phyloP scores from a whole-genome alignment of 2,888 invertebrate genomes.

The Agonopterix arenella region DNA sequence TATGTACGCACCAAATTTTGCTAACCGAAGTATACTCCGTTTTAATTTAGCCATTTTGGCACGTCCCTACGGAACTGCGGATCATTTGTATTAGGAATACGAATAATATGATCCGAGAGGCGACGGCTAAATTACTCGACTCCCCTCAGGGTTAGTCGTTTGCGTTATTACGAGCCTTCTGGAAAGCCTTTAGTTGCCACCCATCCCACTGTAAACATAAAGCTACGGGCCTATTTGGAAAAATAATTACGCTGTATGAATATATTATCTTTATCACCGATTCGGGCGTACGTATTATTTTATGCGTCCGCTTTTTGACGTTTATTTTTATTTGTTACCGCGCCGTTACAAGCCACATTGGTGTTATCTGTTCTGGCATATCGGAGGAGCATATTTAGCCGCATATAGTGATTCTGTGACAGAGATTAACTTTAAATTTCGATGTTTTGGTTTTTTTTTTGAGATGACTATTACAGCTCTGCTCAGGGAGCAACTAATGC shows the following conservation, averaged over 20 bases:
- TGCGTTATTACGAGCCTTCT: constrained; percentile 32
- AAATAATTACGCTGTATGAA: constrained; percentile 35
- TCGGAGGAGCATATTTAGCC: too few species aligned
- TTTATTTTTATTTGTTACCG: constrained; percentile 17
- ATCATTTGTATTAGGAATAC: constrained; percentile 60
- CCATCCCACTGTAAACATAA: constrained; percentile 22
- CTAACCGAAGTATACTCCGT: constrained; percentile 45
- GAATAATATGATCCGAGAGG: constrained; percentile 52
- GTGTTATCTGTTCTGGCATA: too few species aligned
- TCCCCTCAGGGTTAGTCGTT: constrained; percentile 31
- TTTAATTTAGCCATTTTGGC: constrained; percentile 72
- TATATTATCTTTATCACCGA: constrained; percentile 28
- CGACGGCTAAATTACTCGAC: constrained; percentile 40
- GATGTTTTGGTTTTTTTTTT: too few species aligned
- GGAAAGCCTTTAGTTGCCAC: constrained; percentile 25
- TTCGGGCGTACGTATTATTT: constrained; percentile 23
- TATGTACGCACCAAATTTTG: constrained; percentile 46
- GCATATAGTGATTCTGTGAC: too few species aligned
- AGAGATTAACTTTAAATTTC: too few species aligned
- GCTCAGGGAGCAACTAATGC: too few species aligned
- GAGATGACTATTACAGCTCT: too few species aligned
- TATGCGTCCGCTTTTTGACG: constrained; percentile 22
- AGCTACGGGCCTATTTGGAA: constrained; percentile 23
- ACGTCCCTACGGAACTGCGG: constrained; percentile 55
- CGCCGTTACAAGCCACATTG: too few species aligned